phyloP scores from a whole-genome alignment of 1,140 invertebrate genomes.

The Pissodes strobi region DNA sequence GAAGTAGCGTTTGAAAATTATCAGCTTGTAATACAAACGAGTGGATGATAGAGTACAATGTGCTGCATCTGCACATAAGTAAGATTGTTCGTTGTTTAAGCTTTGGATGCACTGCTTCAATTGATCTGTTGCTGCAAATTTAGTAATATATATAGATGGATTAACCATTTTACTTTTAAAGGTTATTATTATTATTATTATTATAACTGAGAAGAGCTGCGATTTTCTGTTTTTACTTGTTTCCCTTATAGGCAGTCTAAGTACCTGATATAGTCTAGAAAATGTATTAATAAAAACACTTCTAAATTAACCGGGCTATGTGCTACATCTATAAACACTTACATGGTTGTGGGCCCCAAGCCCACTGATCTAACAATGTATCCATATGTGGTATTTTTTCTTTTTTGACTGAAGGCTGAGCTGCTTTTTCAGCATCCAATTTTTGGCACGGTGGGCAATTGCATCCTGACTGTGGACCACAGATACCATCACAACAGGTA shows the following conservation, averaged over 20 bases:
- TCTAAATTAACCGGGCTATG: too few relatives aligned
- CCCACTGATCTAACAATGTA: constrained; percentile 70
- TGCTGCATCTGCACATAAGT: constrained; percentile 68
- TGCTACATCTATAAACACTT: too few relatives aligned
- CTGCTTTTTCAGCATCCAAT: constrained; percentile 73
- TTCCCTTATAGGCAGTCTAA: too few relatives aligned
- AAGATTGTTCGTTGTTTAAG: constrained; percentile 70
- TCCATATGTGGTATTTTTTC: constrained; percentile 60
- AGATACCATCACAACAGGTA: constrained; percentile 83
- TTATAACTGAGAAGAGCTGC: too few relatives aligned
- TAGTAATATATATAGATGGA: not conserved
- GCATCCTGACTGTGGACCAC: constrained; percentile 82
- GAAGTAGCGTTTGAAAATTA: constrained; percentile 72
- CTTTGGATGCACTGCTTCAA: constrained; percentile 66
- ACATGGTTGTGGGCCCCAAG: constrained; percentile 83
- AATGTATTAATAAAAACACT: not conserved
- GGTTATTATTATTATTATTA: too few relatives aligned
- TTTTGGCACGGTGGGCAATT: constrained; percentile 80
- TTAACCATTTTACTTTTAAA: not conserved
- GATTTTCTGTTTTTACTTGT: too few relatives aligned
- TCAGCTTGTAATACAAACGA: constrained; percentile 67
- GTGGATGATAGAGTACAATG: constrained; percentile 70
- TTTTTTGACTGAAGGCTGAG: constrained; percentile 53
- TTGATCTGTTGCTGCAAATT: constrained; percentile 63
- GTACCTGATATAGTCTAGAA: too few relatives aligned